Evolutionary conservation across 2,888 invertebrate species (phyloP).

Genomic region (Caenorhabditis sp.): DNA sequence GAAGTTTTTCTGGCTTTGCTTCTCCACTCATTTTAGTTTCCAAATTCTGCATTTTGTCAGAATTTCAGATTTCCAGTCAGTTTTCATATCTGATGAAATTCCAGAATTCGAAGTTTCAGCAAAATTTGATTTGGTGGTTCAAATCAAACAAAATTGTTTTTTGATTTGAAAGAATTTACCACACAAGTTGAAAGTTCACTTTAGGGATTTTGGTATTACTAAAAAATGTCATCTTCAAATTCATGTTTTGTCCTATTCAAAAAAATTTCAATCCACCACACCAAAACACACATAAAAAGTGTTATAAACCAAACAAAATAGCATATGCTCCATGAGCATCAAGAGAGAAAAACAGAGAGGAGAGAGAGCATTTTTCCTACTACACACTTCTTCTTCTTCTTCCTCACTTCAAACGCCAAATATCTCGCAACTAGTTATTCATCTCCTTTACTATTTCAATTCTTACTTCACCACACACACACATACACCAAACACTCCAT

Average conservation of each 20-base stretch:
- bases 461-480: slow-evolving; percentile 35
- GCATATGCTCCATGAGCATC: slow-evolving; percentile 17
- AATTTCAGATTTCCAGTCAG: no score
- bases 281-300: slow-evolving; percentile 14
- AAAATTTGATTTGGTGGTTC: no score
- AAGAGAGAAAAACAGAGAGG: background rate
- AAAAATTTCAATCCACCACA: background rate
- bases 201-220: no score
- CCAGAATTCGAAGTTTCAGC: no score
- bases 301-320: slow-evolving; percentile 20
- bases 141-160: no score
- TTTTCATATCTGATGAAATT: no score
- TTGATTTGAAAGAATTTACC: no score
- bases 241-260: background rate
- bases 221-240: no score
- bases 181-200: no score
- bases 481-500: slow-evolving; percentile 25
- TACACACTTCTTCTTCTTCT: background rate
- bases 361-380: slow-evolving; percentile 18
- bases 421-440: slow-evolving; percentile 59
- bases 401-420: slow-evolving; percentile 31
- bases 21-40: no score
- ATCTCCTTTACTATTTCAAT: slow-evolving; percentile 43
- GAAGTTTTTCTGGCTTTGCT: no score
- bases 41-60: no score